phyloP scores from a whole-genome alignment of 2,797 vertebrate species.

The Champsocephalus esox region DNA sequence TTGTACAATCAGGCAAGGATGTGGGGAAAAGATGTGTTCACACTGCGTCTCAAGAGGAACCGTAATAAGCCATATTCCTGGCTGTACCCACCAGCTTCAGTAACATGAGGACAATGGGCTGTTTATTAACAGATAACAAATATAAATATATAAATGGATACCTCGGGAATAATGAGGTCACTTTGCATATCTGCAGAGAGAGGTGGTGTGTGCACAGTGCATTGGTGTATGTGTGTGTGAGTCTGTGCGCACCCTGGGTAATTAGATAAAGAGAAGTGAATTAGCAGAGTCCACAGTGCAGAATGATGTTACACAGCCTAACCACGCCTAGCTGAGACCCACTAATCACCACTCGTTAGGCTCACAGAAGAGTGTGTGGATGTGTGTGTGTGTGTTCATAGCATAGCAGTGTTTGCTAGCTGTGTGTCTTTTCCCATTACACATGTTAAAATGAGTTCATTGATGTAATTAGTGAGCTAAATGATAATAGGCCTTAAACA shows the following conservation, averaged over 20 bases:
- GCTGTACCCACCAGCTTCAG: conserved; percentile 48
- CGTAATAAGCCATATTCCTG: conserved; percentile 52
- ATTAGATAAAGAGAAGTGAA: conserved; percentile 95
- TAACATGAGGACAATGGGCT: conserved; percentile 63
- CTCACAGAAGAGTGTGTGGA: conserved; percentile 66
- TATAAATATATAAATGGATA: conserved; percentile 70
- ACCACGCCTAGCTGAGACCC: conserved; percentile 85
- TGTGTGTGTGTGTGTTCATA: conserved; percentile 54
- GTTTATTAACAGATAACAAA: conserved; percentile 69
- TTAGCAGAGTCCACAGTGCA: conserved; percentile 92
- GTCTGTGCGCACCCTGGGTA: conserved; percentile 86
- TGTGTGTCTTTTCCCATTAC: conserved; percentile 59
- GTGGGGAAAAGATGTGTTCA: conserved; percentile 37
- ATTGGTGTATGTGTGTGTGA: conserved; percentile 27
- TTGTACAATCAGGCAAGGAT: conserved; percentile 14
- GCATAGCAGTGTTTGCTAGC: conserved; percentile 36
- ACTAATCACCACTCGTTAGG: conserved; percentile 94
- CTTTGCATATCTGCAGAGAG: conserved; percentile 71
- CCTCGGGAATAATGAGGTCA: conserved; percentile 76
- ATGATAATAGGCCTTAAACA: conserved; percentile 64
- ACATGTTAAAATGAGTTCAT: conserved; percentile 69
- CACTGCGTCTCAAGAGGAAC: conserved; percentile 40
- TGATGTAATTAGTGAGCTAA: conserved; percentile 77
- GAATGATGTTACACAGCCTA: conserved; percentile 87
- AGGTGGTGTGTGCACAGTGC: conserved; percentile 41